These are phyloP conservation scores for Saiga tatarica DNA, from an alignment of 2,113 vertebrate genomes.

Conservation along the genomic window DNA sequence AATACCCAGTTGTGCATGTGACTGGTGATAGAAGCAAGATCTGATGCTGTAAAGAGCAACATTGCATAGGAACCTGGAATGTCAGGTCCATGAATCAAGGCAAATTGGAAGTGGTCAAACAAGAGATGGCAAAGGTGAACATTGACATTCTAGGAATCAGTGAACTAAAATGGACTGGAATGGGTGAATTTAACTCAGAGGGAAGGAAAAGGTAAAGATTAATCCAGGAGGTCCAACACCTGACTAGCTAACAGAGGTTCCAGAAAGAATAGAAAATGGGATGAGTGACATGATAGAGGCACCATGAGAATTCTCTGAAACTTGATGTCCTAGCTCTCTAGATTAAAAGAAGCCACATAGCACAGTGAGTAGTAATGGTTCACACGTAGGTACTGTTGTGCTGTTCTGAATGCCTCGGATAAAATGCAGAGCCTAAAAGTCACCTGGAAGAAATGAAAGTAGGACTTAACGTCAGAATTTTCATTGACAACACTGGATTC, in stretches of 20 bases:
- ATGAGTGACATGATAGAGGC: rapidly evolving
- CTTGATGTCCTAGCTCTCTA: background rate
- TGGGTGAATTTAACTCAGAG: background rate
- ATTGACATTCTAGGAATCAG: too few species aligned
- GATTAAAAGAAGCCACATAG: background rate
- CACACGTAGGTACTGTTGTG: background rate
- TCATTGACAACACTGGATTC: background rate
- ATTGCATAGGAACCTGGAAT: too few species aligned
- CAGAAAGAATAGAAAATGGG: background rate
- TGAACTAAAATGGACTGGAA: too few species aligned
- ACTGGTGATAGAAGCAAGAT: too few species aligned
- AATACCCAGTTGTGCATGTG: too few species aligned
- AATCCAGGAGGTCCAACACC: background rate
- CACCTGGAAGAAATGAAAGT: background rate
- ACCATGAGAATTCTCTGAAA: background rate
- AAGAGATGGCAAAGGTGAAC: too few species aligned
- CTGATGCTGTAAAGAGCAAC: too few species aligned
- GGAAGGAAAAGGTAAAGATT: background rate
- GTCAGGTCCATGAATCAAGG: too few species aligned
- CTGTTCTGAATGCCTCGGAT: background rate
- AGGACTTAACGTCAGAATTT: background rate
- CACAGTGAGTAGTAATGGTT: background rate
- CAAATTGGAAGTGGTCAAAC: too few species aligned
- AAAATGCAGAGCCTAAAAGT: background rate
- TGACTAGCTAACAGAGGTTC: background rate